These are phyloP conservation scores for Taenaris catops DNA, from an alignment of 2,888 invertebrate species.

Conservation along the genomic window DNA sequence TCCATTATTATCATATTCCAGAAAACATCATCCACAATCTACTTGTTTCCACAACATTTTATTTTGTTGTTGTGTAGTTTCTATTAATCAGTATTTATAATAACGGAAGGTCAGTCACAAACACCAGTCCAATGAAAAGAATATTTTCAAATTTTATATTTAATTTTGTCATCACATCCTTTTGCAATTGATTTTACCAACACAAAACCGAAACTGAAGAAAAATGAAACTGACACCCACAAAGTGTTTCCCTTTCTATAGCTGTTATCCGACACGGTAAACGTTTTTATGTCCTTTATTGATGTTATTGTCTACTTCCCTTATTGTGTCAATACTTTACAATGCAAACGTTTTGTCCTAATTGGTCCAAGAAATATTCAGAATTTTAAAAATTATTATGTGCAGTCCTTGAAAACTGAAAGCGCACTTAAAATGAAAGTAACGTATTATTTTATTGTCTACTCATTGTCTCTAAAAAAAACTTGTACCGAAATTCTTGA, in stretches of 20 bases:
- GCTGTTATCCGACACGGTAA: slow-evolving; percentile 5
- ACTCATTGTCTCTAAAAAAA: slow-evolving; percentile 23
- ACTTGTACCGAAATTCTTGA: slow-evolving; percentile 1
- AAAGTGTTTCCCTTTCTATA: slow-evolving; percentile 14
- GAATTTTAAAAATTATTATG: slow-evolving; percentile 32
- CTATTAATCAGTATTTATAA: too few relatives aligned
- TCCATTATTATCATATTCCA: too few relatives aligned
- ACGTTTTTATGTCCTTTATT: slow-evolving; percentile 11
- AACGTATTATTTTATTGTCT: slow-evolving; percentile 26
- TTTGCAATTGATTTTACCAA: too few relatives aligned
- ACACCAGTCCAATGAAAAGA: too few relatives aligned
- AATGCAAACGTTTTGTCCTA: slow-evolving; percentile 34
- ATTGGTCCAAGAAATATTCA: slow-evolving; percentile 31
- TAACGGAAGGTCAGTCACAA: too few relatives aligned
- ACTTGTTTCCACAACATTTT: too few relatives aligned
- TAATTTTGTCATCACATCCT: too few relatives aligned
- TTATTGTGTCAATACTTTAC: slow-evolving; percentile 29
- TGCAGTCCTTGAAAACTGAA: slow-evolving; percentile 35
- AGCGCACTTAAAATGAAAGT: slow-evolving; percentile 43
- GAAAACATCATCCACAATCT: too few relatives aligned
- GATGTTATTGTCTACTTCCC: slow-evolving; percentile 7
- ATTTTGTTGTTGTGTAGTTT: too few relatives aligned
- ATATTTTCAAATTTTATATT: too few relatives aligned
- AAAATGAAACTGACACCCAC: too few relatives aligned
- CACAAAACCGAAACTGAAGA: too few relatives aligned